Conservation (phyloP, 1,140 invertebrate genomes). For the Drosophila guanche region DNA sequence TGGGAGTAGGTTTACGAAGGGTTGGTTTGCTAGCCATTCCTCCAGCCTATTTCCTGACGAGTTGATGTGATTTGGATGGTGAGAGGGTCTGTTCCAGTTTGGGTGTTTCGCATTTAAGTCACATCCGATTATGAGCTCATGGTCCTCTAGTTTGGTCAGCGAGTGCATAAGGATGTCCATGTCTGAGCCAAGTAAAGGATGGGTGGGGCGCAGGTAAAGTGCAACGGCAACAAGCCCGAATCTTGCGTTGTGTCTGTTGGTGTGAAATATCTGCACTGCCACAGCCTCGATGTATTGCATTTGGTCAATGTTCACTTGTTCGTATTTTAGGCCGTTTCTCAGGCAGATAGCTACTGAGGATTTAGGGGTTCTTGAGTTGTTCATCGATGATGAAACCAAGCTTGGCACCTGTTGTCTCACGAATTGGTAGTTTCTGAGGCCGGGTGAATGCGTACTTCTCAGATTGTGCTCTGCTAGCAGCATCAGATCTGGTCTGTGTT, state of each 20-base stretch:
- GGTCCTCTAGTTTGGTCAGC: background rate
- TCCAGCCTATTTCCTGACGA: background rate
- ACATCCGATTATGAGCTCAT: conserved; percentile 10
- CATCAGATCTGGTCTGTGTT: conserved; percentile 14
- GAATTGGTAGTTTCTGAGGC: background rate
- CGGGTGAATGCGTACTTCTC: background rate
- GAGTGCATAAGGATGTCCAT: background rate
- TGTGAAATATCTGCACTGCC: conserved; percentile 2
- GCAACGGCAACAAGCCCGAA: background rate
- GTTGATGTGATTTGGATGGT: background rate
- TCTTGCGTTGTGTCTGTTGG: background rate
- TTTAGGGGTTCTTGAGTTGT: background rate
- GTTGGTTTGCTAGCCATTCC: background rate
- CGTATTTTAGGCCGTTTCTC: too few relatives aligned
- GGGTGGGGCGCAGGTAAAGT: background rate
- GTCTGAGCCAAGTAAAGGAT: background rate
- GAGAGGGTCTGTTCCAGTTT: background rate
- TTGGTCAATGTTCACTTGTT: background rate
- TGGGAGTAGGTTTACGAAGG: background rate
- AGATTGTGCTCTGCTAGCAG: conserved; percentile 10
- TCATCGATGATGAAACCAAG: background rate
- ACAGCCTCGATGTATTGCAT: conserved; percentile 7
- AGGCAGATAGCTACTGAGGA: background rate
- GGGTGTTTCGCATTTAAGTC: conserved; percentile 24
- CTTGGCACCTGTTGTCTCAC: background rate